Base-by-base conservation (phyloP, 2,888 invertebrate species). In the Monopis laevigella region DNA sequence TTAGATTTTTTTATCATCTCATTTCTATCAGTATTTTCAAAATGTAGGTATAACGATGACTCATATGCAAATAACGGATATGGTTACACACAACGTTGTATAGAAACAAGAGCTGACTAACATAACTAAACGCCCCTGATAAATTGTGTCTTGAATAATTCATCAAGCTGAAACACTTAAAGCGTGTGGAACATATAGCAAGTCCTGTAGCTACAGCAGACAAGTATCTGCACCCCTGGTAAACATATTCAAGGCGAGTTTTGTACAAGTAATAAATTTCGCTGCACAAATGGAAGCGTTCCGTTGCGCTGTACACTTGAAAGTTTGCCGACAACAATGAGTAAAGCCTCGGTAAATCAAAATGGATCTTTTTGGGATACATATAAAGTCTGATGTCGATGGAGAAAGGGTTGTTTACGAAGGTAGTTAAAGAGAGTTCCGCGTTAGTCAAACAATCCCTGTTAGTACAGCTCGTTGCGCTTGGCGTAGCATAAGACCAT, bases 391-490 rank as follows among this genome's bases (percentile, higher is more conserved):
- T 51, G 56, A 56, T 45, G 43, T 52, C 45, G 44, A 47, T 47
- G 42, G 17, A 38, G 43, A 48, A 42, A 42, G 43, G 54, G 55
- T 48, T 51, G 54, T 60, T 58, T 53, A 53, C 55, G 50, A 54
- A 58, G 60, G 58, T 60, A 62, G 59, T 62, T 59, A 59, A 58
- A 55, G 58, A 58, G 58, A 55, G 58, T 62, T 63, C 58, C 52
- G 56, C 61, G 58, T 57, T 62, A 64, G 56, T 61, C 62, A 65
- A 70, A 70, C 65, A 69, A 66, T 65, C 59, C 54, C 52, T 51
- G 68, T 71, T 67, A 55, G 65, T 66, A 69, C 63, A 68, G 63
- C 59, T 58, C 56, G 52, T 56, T 57, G 60, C 62, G n/a, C 38
- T 30, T 32, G 2, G 17, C 17, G 14, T 32, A 17, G 17, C 17